Percentiles rank a stretch among this genome's conserved stretches.
These are phyloP conservation scores for Schmidtea mediterranea DNA, from an alignment of 1,140 invertebrate genomes.

Conservation along the genomic window DNA sequence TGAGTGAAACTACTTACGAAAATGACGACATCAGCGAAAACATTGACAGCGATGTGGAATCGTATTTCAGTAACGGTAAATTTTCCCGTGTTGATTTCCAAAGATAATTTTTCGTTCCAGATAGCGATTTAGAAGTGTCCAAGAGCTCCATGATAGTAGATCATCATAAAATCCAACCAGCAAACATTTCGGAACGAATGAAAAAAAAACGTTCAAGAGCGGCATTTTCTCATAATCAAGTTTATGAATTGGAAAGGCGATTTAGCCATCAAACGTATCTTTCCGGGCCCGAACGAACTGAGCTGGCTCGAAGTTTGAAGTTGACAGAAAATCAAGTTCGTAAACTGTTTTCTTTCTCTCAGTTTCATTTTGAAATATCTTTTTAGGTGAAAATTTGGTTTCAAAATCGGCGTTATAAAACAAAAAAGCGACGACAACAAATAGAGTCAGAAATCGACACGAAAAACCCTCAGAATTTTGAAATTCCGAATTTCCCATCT, in stretches of 20 bases:
- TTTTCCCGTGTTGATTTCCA: no score
- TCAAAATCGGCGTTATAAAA: conserved; percentile 41
- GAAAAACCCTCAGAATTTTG: no score
- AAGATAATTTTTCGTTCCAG: no score
- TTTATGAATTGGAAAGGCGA: conserved; percentile 52
- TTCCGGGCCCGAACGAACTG: conserved; percentile 74
- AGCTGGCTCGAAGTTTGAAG: conserved; percentile 63
- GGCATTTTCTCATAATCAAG: conserved; percentile 9
- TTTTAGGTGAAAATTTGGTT: conserved; percentile 81
- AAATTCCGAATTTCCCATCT: no score
- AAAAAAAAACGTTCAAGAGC: conserved; percentile 3
- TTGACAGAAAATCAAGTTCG: conserved; percentile 60
- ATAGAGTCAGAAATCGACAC: not conserved
- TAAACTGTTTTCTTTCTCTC: not conserved
- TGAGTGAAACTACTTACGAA: no score
- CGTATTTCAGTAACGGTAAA: no score
- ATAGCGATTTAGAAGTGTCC: no score
- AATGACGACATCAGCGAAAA: no score
- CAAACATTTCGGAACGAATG: not conserved
- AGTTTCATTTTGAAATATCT: not conserved
- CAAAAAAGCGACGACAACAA: conserved; percentile 25
- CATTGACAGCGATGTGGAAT: no score
- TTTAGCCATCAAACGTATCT: conserved; percentile 83
- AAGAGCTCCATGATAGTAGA: no score
- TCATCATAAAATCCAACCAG: no score